A percentile compares a stretch with the other conserved stretches of the same genome.
Evolutionary conservation across 2,888 invertebrate genomes (phyloP).

Genomic region (Andricus curvator): DNA sequence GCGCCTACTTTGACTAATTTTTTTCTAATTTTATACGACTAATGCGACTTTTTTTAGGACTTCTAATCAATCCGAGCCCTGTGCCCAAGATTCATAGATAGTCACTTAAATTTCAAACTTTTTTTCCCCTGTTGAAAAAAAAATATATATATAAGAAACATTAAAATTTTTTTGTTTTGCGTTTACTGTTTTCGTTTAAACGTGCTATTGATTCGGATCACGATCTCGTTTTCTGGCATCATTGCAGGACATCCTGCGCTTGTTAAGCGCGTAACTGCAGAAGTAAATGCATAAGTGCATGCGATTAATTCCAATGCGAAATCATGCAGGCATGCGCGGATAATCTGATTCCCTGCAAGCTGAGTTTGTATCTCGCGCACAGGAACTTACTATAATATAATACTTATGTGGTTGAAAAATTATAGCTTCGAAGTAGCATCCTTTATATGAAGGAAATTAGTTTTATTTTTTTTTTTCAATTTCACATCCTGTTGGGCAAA

Average conservation of each 20-base stretch:
- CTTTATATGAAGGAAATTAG: background rate
- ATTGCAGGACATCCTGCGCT: conserved; percentile 8
- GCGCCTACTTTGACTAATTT: too few species aligned
- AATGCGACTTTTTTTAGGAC: too few species aligned
- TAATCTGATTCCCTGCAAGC: background rate
- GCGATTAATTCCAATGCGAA: conserved; percentile 1
- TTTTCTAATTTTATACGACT: too few species aligned
- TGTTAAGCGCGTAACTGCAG: conserved; percentile 7
- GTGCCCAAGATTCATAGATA: too few species aligned
- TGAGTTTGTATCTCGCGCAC: background rate
- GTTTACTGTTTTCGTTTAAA: background rate
- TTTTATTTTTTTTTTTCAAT: background rate
- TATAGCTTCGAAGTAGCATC: background rate
- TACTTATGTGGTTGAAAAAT: background rate
- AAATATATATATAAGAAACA: too few species aligned
- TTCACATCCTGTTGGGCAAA: background rate
- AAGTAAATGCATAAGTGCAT: conserved; percentile 11
- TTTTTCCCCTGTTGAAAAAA: too few species aligned
- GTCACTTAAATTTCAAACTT: too few species aligned
- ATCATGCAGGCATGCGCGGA: conserved; percentile 4
- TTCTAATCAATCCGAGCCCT: too few species aligned
- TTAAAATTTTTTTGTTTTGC: too few species aligned
- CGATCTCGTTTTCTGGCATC: background rate
- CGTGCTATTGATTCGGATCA: background rate
- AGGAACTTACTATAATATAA: conserved; percentile 2